Evolutionary conservation across 2,797 vertebrate genomes (phyloP).

Genomic region (Alouatta caraya): DNA sequence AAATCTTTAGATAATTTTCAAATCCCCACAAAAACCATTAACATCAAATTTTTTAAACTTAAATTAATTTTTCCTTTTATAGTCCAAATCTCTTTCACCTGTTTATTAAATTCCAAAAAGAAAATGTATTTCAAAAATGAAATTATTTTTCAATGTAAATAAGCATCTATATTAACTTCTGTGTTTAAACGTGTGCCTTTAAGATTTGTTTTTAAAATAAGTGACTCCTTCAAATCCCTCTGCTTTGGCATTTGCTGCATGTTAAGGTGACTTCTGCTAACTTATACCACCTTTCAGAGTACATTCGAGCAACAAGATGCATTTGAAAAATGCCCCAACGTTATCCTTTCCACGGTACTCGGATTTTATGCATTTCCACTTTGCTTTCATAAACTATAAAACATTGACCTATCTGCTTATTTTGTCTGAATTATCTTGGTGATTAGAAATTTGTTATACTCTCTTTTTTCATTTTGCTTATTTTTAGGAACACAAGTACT

Average conservation of each 20-base stretch:
- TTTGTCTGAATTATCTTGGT: not conserved
- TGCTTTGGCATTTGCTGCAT: not conserved
- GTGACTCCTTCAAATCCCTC: not conserved
- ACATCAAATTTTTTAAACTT: not conserved
- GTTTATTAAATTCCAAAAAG: not conserved
- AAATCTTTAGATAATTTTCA: not conserved
- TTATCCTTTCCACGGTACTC: not conserved
- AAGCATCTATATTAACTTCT: not conserved
- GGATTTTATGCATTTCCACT: not conserved
- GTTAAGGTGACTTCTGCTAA: not conserved
- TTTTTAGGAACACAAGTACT: constrained; percentile 30
- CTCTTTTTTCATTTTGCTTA: not conserved
- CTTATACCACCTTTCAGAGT: not conserved
- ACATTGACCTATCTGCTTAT: not conserved
- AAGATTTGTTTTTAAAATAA: not conserved
- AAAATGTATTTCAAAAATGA: not conserved
- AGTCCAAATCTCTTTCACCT: not conserved
- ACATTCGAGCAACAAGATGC: fast-evolving
- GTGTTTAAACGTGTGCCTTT: not conserved
- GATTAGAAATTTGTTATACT: not conserved
- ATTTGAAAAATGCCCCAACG: not conserved
- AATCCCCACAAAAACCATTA: not conserved
- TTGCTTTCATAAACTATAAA: not conserved
- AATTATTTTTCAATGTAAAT: not conserved
- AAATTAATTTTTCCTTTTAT: not conserved